Conservation (phyloP, 2,888 invertebrate species). For the Didymodactylos carnosus region DNA sequence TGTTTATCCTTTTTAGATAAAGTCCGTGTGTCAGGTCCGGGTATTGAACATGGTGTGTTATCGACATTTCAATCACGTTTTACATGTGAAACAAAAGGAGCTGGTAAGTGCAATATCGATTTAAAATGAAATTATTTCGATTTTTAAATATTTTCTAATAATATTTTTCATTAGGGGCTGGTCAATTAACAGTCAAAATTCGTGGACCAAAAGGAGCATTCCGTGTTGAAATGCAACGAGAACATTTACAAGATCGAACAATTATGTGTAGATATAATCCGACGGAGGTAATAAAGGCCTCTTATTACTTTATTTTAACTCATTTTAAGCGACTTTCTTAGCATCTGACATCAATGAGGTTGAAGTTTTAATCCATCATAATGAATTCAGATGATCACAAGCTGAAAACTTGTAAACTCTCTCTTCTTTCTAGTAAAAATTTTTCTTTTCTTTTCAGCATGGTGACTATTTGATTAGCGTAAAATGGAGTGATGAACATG, state of each 20-base stretch:
- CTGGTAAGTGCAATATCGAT: constrained; percentile 39
- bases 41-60: constrained; percentile 88
- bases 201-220: constrained; percentile 95
- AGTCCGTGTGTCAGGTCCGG: constrained; percentile 92
- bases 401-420: too few species aligned
- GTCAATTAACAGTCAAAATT: constrained; percentile 87
- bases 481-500: constrained; percentile 89
- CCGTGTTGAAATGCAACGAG: constrained; percentile 95
- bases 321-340: too few species aligned
- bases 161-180: constrained; percentile 48
- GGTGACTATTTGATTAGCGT: constrained; percentile 94
- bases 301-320: too few species aligned
- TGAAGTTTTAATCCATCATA: too few species aligned
- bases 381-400: too few species aligned
- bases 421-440: too few species aligned
- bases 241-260: constrained; percentile 87
- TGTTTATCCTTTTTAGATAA: too few species aligned
- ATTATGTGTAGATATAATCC: constrained; percentile 96
- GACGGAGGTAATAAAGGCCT: too few species aligned
- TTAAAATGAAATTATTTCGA: too few species aligned
- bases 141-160: too few species aligned
- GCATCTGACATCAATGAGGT: too few species aligned
- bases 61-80: constrained; percentile 92
- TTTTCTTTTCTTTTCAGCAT: too few species aligned
- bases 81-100: constrained; percentile 91